A percentile compares a stretch with the other conserved stretches of the same genome.
These are phyloP conservation scores for Lycocerus yunnanus DNA, from an alignment of 2,888 invertebrate genomes.

Conservation along the genomic window DNA sequence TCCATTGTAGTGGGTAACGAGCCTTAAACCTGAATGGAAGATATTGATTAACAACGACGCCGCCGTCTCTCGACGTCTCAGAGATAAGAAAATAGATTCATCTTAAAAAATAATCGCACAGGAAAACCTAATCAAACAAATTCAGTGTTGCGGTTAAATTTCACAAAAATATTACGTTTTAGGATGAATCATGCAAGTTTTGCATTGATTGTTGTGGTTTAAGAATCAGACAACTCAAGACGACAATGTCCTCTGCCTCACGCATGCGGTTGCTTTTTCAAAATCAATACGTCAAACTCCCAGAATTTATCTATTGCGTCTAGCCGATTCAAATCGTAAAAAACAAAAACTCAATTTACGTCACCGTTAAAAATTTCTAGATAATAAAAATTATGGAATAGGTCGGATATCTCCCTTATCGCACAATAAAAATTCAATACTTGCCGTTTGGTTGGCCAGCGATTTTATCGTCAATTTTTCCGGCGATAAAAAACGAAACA, in stretches of 20 bases:
- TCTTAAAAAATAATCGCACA: background rate
- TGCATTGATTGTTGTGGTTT: slow-evolving; percentile 1
- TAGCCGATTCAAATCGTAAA: slow-evolving; percentile 15
- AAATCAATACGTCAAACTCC: slow-evolving; percentile 47
- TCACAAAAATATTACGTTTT: background rate
- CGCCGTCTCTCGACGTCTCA: background rate
- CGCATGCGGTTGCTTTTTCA: slow-evolving; percentile 26
- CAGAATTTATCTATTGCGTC: slow-evolving; percentile 32
- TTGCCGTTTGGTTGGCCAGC: background rate
- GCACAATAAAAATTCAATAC: background rate
- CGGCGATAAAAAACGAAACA: background rate
- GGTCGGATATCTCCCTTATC: background rate
- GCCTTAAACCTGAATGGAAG: background rate
- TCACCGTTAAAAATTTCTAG: background rate
- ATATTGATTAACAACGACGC: background rate
- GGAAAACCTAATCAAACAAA: background rate
- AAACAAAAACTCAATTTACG: background rate
- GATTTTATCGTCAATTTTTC: background rate
- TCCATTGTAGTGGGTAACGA: background rate
- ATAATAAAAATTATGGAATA: background rate
- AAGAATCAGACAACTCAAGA: slow-evolving; percentile 9
- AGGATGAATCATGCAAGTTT: background rate
- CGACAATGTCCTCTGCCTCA: slow-evolving; percentile 20
- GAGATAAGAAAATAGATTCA: background rate
- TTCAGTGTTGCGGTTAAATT: background rate